Base-by-base conservation (phyloP, 1,140 invertebrate genomes). In the Drosophila yakuba region DNA sequence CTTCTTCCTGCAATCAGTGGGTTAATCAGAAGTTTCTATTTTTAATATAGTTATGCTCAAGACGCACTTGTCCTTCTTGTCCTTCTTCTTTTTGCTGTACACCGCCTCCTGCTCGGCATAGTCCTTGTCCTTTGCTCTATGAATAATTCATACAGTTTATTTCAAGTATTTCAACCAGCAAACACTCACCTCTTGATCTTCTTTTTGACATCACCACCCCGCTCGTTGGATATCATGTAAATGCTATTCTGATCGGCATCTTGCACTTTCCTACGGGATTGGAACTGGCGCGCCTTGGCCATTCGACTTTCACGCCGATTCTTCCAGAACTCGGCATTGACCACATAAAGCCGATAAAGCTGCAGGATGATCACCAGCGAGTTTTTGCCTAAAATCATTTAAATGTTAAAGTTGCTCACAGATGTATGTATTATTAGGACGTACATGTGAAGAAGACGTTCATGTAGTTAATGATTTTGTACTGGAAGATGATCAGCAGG, bases 371-470 rank as follows among this genome's bases (percentile, higher is more conserved):
- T 98, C 5, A 98, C 97, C 51, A 97, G 93, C 1, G 96, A 96
- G 80, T 97, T 97, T 88, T 97, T 97, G 80, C 96, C 97, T 73
- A 95, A 94, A 92, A 95, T 14, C 1, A 7, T 2, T n/a, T 2
- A 28, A 95, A 86, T 96, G 0, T 11, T 12, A 25, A 17, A 32
- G 10, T 8, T 32, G 8, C 17, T 0, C 0, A 7, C 14, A 8
- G 4, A 8, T 0, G 0, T 2, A 39, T 3, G 20, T 5, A 0
- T 36, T 3, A 6, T 1, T 41, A 56, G 2, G 41, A 48, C 91
- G 97, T 97, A 92, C 97, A 97, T 0, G 97, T 98, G 92, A 98
- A 98, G 92, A 98, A 98, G 52, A 98, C 95, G 80, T 98, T 98
- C 95, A 97, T 97, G 88, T 98, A 98, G 80, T 96, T 97, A 50